Base-by-base conservation (phyloP, 2,797 vertebrate species). In the Bovichtus diacanthus region DNA sequence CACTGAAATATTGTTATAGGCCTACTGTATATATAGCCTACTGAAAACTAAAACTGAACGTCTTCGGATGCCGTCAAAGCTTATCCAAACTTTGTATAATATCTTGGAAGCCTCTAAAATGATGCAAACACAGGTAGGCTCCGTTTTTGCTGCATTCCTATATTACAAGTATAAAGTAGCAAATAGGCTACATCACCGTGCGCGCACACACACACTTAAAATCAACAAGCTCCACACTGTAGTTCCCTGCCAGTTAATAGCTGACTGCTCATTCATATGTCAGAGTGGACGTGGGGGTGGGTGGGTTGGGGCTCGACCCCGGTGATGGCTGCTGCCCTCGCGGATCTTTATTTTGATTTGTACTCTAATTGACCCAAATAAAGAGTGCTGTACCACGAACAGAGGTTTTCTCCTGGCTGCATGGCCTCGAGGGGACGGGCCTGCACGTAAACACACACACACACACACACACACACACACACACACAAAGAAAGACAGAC, bases 281-380 rank as follows among this genome's bases (percentile, higher is more conserved):
- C 58, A 66, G 41, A 29, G 64, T n/a, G 70, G 39, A 75, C 29
- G 2, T 8, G 16, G n/a, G 23, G 27, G 31, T n/a, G n/a, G n/a
- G n/a, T n/a, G 19, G 16, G 15, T 47, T 39, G 68, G 53, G 62
- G 55, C 31, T 38, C 44, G 63, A 86, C 58, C 80, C 56, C 38
- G 43, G n/a, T 53, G 59, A 59, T 25, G 60, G 62, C 51, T 47
- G 77, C 74, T 56, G 65, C 66, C 53, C 70, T 61, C 73, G 47
- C 78, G 54, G 84, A 86, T 89, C 88, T 90, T 90, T 92, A 86
- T 91, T 90, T 93, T 93, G 90, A 95, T 95, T 95, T 95, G 93
- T 92, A 95, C 91, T 90, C 89, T 95, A 95, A 96, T 96, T 97
- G 96, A 96, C 96, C 96, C 94, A 96, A 93, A 97, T 96, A 96